Base-by-base conservation (phyloP, 2,113 vertebrate species). In the Isichthys henryi region DNA sequence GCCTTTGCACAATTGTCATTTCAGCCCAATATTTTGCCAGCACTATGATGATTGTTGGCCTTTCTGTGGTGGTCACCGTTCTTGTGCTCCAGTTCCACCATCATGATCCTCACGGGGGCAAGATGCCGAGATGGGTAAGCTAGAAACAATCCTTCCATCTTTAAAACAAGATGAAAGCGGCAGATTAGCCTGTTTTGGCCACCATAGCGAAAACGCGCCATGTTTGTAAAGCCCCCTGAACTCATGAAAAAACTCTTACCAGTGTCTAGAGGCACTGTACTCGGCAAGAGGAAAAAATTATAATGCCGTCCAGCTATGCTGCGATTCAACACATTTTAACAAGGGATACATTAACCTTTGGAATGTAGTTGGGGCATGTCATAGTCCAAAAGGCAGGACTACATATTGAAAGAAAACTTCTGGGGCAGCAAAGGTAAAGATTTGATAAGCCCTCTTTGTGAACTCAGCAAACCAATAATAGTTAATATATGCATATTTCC, bases 21-120 rank as follows among this genome's bases (percentile, higher is more conserved):
- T 87, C 92, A 98, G 97, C 97, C 92, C 97, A 98, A 91, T 98
- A 98, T 94, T 98, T 98, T 0, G 97, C 97, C 6, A 97, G 97
- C 91, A 97, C 97, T 90, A 98, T 98, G 97, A 96, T 98, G 93
- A 97, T 98, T 0, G 97, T 98, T 91, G 97, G 97, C 46, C 92
- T 98, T 77, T 98, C 97, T 21, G 96, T 98, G 86, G 96, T 98
- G 45, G 97, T 98, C 53, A 98, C 97, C 1, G 97, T 98, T 48
- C 94, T 98, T 70, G 96, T 98, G n/a, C 96, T 98, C 31, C 97
- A 98, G 93, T 97, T 97, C 93, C 97, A 98, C 90, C 97, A 98
- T 92, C 97, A 97, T 39, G 97, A 98, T 89, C 97, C 97, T 0
- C 96, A 97, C 62, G 97, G 96, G 80, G 97, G 97, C 66, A 97